These are phyloP conservation scores for Cyprinella venusta DNA, from an alignment of 2,797 vertebrate species.

Conservation along the genomic window DNA sequence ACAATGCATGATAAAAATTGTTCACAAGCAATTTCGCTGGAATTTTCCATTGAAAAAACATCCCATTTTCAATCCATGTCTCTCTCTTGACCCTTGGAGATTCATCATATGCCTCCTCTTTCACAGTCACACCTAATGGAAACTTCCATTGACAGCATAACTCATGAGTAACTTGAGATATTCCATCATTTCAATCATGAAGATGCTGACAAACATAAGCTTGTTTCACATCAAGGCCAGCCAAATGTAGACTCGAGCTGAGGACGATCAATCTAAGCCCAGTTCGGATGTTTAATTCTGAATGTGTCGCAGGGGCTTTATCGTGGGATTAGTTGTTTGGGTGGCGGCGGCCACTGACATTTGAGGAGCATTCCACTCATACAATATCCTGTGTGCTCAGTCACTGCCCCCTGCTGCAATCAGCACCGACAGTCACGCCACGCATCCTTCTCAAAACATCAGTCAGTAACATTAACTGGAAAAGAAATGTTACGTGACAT, in stretches of 20 bases:
- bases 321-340: constrained; percentile 28
- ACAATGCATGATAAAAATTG: neutral
- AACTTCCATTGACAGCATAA: constrained; percentile 21
- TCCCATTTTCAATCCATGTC: constrained; percentile 1
- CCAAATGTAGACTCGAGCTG: constrained; percentile 15
- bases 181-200: constrained; percentile 29
- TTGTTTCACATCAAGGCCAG: constrained; percentile 6
- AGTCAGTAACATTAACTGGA: constrained; percentile 21
- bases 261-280: neutral
- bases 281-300: constrained; percentile 37
- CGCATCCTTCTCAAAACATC: constrained; percentile 1
- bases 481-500: constrained; percentile 15
- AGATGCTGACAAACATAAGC: constrained; percentile 43
- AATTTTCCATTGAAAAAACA: constrained; percentile 23
- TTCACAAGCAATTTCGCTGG: neutral
- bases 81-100: constrained; percentile 10
- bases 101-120: neutral
- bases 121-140: neutral
- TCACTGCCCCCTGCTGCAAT: constrained; percentile 22
- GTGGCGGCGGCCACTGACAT: constrained; percentile 24
- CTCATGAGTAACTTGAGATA: constrained; percentile 19
- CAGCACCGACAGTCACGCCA: neutral
- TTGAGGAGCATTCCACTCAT: constrained; percentile 47
- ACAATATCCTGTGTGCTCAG: neutral
- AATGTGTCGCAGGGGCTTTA: constrained; percentile 28